Base-by-base conservation (phyloP, 2,888 invertebrate species). In the Pseudoips prasinana region DNA sequence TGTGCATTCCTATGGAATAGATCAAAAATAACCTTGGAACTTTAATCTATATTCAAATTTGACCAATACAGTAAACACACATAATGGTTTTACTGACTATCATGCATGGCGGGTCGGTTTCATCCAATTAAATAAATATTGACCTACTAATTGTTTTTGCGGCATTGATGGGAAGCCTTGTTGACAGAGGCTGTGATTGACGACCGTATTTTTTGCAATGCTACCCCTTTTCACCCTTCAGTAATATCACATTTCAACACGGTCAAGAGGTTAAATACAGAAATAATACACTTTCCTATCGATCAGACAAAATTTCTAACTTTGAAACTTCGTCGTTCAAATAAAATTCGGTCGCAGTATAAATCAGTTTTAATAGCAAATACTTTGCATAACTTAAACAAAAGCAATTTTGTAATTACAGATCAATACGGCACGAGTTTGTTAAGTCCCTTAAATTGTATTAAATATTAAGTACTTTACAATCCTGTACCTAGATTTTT, bases 101-200 rank as follows among this genome's bases (percentile, higher is more conserved):
- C 76, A 73, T 70, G 76, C 73, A 73, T 64, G 41, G 60, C 59
- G 44, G 58, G 53, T 61, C 58, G 67, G 64, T 63, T 72, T 70
- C 51, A 60, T 60, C 73, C 68, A 76, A 84, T 84, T 79, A 82
- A 82, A 86, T 83, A 83, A 83, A 85, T 82, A 86, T 86, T 82
- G 83, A 80, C 78, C 75, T 79, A 80, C 79, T 84, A 83, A 87
- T 87, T 87, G 81, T 84, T 85, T 84, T 84, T 84, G 79, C 73
- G 79, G 80, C 78, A 74, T 79, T 73, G 78, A 79, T 69, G 77
- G 71, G 73, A 62, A 62, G 58, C 69, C 65, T 58, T 75, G 85
- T 81, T 82, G 86, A 87, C 84, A 84, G 71, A 77, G 73, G 72
- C 70, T 40, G 69, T 86, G 85, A 86, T 85, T 71, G 72, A 86